Conservation (phyloP, 2,113 vertebrate species). For the Cranoglanis bouderius region DNA sequence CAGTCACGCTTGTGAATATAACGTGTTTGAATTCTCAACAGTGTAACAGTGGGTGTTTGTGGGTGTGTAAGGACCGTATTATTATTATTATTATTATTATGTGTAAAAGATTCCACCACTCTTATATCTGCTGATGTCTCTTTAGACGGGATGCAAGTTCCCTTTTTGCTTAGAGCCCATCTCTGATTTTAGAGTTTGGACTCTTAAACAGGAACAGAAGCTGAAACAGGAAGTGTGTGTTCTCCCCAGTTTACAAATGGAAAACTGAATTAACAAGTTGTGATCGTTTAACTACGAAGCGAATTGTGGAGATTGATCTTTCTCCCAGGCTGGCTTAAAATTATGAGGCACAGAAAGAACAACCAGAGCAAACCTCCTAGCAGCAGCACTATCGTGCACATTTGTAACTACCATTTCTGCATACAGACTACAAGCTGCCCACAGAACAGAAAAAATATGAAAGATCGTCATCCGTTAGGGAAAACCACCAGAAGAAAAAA, state of each 20-base stretch:
- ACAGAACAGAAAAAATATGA: background rate
- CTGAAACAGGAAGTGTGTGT: conserved; percentile 4
- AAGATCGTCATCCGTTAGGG: background rate
- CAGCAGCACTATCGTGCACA: background rate
- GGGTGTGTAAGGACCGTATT: background rate
- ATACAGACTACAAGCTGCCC: conserved; percentile 13
- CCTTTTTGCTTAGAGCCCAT: background rate
- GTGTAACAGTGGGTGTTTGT: background rate
- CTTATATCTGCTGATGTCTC: background rate
- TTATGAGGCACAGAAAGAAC: background rate
- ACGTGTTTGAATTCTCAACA: background rate
- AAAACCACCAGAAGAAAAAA: conserved; percentile 1
- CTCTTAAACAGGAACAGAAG: background rate
- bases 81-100: conserved; percentile 3
- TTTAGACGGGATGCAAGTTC: background rate
- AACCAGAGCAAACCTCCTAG: conserved; percentile 1
- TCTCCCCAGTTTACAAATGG: conserved; percentile 23
- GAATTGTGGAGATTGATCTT: conserved; percentile 5
- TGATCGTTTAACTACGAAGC: conserved; percentile 28
- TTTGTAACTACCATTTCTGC: background rate
- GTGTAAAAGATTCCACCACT: background rate
- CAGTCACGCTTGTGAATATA: background rate
- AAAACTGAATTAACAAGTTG: conserved; percentile 26
- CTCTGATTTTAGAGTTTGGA: background rate
- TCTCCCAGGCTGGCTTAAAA: conserved; percentile 11